These are phyloP conservation scores for Sminthurinus signatus DNA, from an alignment of 1,140 invertebrate species.

Conservation along the genomic window DNA sequence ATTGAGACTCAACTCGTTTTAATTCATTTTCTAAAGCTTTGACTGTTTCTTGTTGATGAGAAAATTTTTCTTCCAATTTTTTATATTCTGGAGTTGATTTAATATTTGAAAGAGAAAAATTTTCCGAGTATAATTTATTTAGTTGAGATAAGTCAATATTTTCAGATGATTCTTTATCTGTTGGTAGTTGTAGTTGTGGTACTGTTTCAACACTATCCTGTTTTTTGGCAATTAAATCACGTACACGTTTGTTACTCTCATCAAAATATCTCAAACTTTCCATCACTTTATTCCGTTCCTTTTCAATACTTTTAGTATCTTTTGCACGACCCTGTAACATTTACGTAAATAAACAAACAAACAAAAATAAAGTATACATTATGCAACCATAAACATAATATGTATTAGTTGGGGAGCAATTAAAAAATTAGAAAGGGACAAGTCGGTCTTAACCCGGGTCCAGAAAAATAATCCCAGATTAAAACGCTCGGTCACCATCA, in stretches of 20 bases:
- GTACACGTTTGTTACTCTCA: neutral
- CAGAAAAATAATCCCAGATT: too few species aligned
- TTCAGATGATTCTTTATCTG: neutral
- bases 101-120: neutral
- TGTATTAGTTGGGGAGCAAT: too few species aligned
- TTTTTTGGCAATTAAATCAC: neutral
- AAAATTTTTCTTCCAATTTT: constrained; percentile 3
- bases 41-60: neutral
- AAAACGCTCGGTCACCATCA: too few species aligned
- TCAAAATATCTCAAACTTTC: neutral
- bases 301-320: neutral
- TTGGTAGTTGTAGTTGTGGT: too few species aligned
- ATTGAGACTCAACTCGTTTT: constrained; percentile 9
- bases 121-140: constrained; percentile 8
- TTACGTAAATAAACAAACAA: too few species aligned
- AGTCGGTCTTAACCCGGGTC: too few species aligned
- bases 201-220: too few species aligned
- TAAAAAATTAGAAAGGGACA: too few species aligned
- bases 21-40: neutral
- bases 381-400: too few species aligned
- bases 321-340: neutral
- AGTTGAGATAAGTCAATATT: neutral
- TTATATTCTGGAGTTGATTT: neutral
- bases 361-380: too few species aligned
- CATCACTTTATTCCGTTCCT: neutral